These are phyloP conservation scores for Caradrina kadenii DNA, from an alignment of 2,888 invertebrate genomes.

Conservation along the genomic window DNA sequence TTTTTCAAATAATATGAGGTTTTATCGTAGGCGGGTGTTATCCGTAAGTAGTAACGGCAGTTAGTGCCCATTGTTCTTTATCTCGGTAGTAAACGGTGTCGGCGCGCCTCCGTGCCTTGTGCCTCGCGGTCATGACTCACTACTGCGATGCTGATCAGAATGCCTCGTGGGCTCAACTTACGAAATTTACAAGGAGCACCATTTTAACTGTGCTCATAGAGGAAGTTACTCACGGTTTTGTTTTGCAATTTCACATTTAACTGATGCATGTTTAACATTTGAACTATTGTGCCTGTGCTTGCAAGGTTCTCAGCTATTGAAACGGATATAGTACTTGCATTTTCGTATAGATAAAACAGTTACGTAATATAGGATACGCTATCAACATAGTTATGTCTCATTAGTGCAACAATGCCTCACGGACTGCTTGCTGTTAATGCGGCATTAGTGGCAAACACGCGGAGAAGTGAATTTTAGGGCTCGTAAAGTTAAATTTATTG, in stretches of 20 bases:
- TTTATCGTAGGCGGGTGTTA: conserved; percentile 49
- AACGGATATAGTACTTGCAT: conserved; percentile 23
- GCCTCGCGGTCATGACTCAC: conserved; percentile 70
- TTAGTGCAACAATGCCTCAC: conserved; percentile 43
- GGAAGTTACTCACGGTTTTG: conserved; percentile 76
- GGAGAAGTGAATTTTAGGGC: conserved; percentile 51
- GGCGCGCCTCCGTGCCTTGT: conserved; percentile 57
- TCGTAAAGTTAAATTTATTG: conserved; percentile 53
- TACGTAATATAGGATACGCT: conserved; percentile 16
- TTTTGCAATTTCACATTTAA: conserved; percentile 72
- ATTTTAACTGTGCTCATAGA: conserved; percentile 74
- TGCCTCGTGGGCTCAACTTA: conserved; percentile 74
- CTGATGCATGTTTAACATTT: conserved; percentile 60
- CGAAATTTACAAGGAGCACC: conserved; percentile 74
- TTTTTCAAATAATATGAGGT: conserved; percentile 46
- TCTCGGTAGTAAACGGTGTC: conserved; percentile 39
- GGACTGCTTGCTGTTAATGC: conserved; percentile 42
- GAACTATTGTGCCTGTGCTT: conserved; percentile 46
- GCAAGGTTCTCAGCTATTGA: conserved; percentile 39
- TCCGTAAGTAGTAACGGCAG: conserved; percentile 11
- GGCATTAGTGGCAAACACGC: conserved; percentile 46
- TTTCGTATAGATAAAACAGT: conserved; percentile 6
- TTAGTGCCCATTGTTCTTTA: conserved; percentile 61
- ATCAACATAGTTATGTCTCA: conserved; percentile 38
- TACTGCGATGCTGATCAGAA: conserved; percentile 71